Base-by-base conservation (phyloP, 2,113 vertebrate species). In the Pionites leucogaster region DNA sequence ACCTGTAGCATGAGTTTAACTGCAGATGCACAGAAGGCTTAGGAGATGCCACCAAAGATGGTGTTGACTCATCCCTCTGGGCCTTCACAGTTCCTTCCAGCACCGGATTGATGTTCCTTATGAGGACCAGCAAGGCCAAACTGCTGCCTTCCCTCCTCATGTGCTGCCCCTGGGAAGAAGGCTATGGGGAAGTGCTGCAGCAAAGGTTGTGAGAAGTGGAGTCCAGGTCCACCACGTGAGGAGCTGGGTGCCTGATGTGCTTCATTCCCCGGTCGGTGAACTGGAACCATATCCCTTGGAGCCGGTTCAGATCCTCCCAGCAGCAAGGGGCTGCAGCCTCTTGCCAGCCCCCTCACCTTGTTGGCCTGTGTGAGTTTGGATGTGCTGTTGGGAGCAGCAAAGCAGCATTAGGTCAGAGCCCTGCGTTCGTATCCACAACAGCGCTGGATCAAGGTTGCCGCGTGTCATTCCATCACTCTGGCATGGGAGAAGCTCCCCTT, bases 401-500 rank as follows among this genome's bases (percentile, higher is more conserved):
- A 69, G 82, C 5, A 60, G 55, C 53, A 2, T 80, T 27, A 79
- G 86, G n/a, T 55, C 55, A 62, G 71, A 49, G 1, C 64, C 71
- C 47, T 64, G 95, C 4, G 10, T 92, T 75, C 76, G 90, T 92
- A 55, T 94, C 94, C 97, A 95, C 90, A 90, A 44, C 91, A 96
- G 85, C 0, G 47, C 8, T 59, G 88, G 90, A 72, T 87, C 93
- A 62, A 88, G 96, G 94, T 31, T 96, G 91, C 93, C 53, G 64
- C 39, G 76, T 96, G 90, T 97, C 92, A 96, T 91, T 92, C 86
- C 92, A 83, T 77, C 90, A 31, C 92, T 86, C 80, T 83, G 90
- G 92, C 94, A 42, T 47, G 9, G 28, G 10, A 12, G 55, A 1
- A 23, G 86, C 92, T 20, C 80, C 31, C 20, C 82, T 95, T 49